Conservation (phyloP, 2,113 vertebrate genomes). For the Seriola rivoliana region DNA sequence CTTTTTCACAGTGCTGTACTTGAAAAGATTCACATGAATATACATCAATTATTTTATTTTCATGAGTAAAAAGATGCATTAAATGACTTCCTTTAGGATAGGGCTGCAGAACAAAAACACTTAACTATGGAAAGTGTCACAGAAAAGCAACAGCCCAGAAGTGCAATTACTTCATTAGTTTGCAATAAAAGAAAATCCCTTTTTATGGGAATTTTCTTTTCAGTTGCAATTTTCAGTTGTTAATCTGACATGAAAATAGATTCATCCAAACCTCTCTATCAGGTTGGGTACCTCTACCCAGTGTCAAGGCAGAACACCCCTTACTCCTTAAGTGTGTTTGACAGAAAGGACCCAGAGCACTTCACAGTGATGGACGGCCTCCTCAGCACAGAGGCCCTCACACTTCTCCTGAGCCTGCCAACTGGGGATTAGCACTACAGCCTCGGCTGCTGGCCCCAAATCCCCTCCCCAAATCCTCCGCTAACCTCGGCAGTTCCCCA, state of each 20-base stretch:
- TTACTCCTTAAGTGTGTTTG: conserved; percentile 46
- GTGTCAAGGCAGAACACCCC: conserved; percentile 18
- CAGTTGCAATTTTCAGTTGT: not conserved
- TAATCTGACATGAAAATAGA: conserved; percentile 13
- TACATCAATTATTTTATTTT: too few species aligned
- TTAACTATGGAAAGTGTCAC: not conserved
- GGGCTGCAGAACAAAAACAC: not conserved
- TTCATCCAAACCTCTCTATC: conserved; percentile 1
- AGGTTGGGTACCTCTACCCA: not conserved
- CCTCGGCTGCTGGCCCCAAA: conserved; percentile 54
- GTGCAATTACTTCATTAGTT: not conserved
- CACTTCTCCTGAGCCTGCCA: conserved; percentile 70
- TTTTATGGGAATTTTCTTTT: not conserved
- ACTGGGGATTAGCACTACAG: conserved; percentile 75
- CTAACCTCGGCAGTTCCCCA: conserved; percentile 51
- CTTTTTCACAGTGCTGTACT: not conserved
- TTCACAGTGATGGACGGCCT: conserved; percentile 64
- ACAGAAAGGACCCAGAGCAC: conserved; percentile 62
- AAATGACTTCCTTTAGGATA: not conserved
- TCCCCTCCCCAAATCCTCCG: conserved; percentile 47
- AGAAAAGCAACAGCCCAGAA: not conserved
- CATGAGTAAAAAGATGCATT: not conserved
- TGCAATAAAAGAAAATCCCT: not conserved
- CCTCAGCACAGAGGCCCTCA: conserved; percentile 60
- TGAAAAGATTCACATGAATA: not conserved